A percentile compares a stretch with the other conserved stretches of the same genome.
These are phyloP conservation scores for Pseudorectes ferrugineus DNA, from an alignment of 2,113 vertebrate species.

Conservation along the genomic window DNA sequence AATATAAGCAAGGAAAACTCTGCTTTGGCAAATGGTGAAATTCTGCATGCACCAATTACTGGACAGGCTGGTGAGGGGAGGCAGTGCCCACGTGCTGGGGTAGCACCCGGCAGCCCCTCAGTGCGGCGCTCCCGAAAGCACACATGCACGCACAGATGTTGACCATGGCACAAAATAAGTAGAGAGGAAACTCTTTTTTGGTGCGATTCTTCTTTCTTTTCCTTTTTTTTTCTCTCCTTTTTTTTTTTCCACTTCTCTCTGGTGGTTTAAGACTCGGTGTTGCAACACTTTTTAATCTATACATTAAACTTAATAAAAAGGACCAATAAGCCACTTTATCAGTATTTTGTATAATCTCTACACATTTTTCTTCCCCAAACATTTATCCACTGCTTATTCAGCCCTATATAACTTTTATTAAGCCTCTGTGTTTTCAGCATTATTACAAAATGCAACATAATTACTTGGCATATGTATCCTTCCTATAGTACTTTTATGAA, in stretches of 20 bases:
- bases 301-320: conserved; percentile 62
- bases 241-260: not conserved
- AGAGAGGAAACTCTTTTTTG: not conserved
- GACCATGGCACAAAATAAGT: not conserved
- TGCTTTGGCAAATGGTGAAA: not conserved
- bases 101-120: not conserved
- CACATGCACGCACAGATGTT: not conserved
- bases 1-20: not conserved
- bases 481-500: conserved; percentile 55
- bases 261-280: conserved; percentile 62
- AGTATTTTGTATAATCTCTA: conserved; percentile 71
- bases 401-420: conserved; percentile 58
- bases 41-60: not conserved
- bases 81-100: not conserved
- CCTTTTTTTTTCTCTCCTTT: not conserved
- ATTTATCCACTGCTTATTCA: conserved; percentile 61
- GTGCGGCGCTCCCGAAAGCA: conserved; percentile 53
- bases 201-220: conserved; percentile 14
- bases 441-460: conserved; percentile 63
- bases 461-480: conserved; percentile 61
- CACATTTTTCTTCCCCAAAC: conserved; percentile 24
- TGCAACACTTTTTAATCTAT: conserved; percentile 68
- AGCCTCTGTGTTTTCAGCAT: conserved; percentile 65
- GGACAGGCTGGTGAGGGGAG: conserved; percentile 28
- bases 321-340: conserved; percentile 70